Evolutionary conservation across 92 coral and sea anemone species (phyloP).

Genomic region (Actinernus sp.): DNA sequence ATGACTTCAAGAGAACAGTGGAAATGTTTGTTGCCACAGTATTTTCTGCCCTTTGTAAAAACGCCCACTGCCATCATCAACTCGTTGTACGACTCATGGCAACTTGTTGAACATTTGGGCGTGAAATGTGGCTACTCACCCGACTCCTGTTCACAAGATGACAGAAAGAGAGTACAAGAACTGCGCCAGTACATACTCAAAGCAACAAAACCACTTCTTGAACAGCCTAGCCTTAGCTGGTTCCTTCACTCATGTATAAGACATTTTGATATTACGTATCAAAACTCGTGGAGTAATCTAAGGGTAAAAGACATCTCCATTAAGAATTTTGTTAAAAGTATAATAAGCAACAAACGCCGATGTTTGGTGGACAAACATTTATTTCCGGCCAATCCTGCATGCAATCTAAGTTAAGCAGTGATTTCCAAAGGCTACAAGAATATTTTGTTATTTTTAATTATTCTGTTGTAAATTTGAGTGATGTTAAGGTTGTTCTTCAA

Average conservation of each 20-base stretch:
- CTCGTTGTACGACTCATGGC: conserved; percentile 81
- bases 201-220: conserved; percentile 31
- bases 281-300: conserved; percentile 54
- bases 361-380: too few relatives aligned
- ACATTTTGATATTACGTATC: conserved; percentile 60
- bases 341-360: too few relatives aligned
- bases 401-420: too few relatives aligned
- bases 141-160: conserved; percentile 37
- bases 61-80: conserved; percentile 56
- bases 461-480: too few relatives aligned
- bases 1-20: conserved; percentile 45
- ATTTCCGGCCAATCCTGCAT: too few relatives aligned
- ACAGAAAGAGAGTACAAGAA: conserved; percentile 42
- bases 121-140: conserved; percentile 46
- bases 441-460: too few relatives aligned
- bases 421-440: too few relatives aligned
- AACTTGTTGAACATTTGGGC: conserved; percentile 53
- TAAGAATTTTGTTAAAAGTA: too few relatives aligned
- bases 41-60: conserved; percentile 52
- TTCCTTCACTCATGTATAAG: conserved; percentile 69
- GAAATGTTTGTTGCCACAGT: conserved; percentile 79
- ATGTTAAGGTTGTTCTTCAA: too few relatives aligned
- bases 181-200: conserved; percentile 25
- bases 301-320: too few relatives aligned
- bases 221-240: conserved; percentile 16